Evolutionary conservation across 2,797 vertebrate genomes (phyloP), one percentile per base, ranked within the genome.

Genomic region (Microctenopoma steveboyesi): DNA sequence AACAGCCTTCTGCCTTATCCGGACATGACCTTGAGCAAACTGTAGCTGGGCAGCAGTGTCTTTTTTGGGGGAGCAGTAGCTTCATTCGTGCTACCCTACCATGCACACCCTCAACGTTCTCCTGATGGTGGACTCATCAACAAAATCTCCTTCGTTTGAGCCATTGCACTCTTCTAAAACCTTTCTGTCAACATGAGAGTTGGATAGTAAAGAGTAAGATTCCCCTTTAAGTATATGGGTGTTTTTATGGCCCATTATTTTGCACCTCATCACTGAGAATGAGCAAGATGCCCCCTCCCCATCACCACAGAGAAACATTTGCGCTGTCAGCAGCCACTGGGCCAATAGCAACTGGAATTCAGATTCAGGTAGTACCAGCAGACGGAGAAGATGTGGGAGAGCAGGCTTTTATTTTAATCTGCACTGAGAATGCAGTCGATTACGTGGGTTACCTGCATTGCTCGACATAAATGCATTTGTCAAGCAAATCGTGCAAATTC

Each of bases 251-350:
- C 94, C 94, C 93, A 93, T 95, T 94, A 87, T 95, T 94, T 94
- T 94, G 91, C 94, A 95, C 93, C 94, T 93, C 93, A 93, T 93
- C 84, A 70, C 87, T 92, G 93, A 93, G 90, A 91, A 91, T 92
- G 93, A 93, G 92, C 86, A 79, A 89, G 40, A 62, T 55, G 59
- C 78, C 78, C 54, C 64, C 57, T 60, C 72, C 47, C 72, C 69
- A 40, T 72, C 71, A 51, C 76, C 81, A 81, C 86, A 67, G 60
- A 76, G 79, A 37, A 69, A 60, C 88, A 86, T 78, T 82, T 55
- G 48, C 57, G 58, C 80, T 88, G 90, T 93, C 90, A 91, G 88
- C 88, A 87, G 65, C 66, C 74, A 27, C 37, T 51, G 48, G 81
- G 76, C 94, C 94, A 95, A 95, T 95, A 22, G 80, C 79, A 81